These are phyloP conservation scores for Macaria notata DNA, from an alignment of 2,888 invertebrate species.

Conservation along the genomic window DNA sequence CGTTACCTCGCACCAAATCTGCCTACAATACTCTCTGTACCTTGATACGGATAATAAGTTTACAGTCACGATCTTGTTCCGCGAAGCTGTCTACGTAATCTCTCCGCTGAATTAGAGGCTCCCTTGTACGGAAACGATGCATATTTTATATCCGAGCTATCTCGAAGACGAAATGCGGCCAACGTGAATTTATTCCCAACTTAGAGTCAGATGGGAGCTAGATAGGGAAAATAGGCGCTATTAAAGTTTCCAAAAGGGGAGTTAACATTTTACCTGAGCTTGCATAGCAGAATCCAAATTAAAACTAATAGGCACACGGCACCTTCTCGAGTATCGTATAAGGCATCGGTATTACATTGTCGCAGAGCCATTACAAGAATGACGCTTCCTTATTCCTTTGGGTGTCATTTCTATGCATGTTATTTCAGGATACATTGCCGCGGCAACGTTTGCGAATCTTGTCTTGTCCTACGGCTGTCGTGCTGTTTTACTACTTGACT, in stretches of 20 bases:
- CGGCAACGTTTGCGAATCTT: too few relatives aligned
- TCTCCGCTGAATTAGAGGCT: slow-evolving; percentile 65
- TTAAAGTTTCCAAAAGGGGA: slow-evolving; percentile 32
- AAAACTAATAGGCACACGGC: slow-evolving; percentile 7
- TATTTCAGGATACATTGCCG: not conserved
- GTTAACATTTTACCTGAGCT: slow-evolving; percentile 17
- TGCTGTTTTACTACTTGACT: too few relatives aligned
- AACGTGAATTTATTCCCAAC: slow-evolving; percentile 47
- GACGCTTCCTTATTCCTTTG: slow-evolving; percentile 12
- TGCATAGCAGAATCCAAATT: slow-evolving; percentile 13
- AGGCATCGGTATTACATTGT: slow-evolving; percentile 7
- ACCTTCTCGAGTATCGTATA: slow-evolving; percentile 4
- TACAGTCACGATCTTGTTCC: slow-evolving; percentile 72
- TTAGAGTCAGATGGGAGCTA: slow-evolving; percentile 32
- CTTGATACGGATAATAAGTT: slow-evolving; percentile 77
- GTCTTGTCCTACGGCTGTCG: too few relatives aligned
- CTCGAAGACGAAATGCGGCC: slow-evolving; percentile 45
- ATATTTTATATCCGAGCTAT: slow-evolving; percentile 38
- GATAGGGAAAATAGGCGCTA: slow-evolving; percentile 33
- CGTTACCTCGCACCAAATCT: slow-evolving; percentile 78
- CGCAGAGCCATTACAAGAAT: slow-evolving; percentile 5
- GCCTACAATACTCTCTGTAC: slow-evolving; percentile 70
- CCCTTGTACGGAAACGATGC: slow-evolving; percentile 63
- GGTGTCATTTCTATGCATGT: slow-evolving; percentile 6
- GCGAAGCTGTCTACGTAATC: slow-evolving; percentile 70